Evolutionary conservation across 92 coral and sea anemone species (phyloP).

Genomic region (Zoanthus sansibaricus): DNA sequence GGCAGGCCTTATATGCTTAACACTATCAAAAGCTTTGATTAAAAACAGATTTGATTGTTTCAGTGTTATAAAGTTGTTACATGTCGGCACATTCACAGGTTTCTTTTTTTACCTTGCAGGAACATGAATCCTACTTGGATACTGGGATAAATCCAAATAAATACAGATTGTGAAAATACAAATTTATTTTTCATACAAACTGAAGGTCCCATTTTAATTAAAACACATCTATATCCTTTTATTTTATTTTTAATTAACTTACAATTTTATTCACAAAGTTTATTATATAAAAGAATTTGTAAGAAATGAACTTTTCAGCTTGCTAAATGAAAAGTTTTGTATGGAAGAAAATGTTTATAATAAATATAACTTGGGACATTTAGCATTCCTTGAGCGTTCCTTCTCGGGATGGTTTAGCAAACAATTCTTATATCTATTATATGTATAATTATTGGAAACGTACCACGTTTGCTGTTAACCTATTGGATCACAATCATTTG

Average conservation of each 20-base stretch:
- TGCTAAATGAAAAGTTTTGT: constrained; percentile 21
- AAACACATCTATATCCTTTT: constrained; percentile 44
- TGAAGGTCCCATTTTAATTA: constrained; percentile 41
- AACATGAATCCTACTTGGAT: constrained; percentile 49
- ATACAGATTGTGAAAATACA: constrained; percentile 75
- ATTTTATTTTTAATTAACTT: constrained; percentile 51
- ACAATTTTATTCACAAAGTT: constrained; percentile 50
- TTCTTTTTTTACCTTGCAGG: constrained; percentile 52
- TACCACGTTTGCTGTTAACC: too few relatives aligned
- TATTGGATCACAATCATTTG: too few relatives aligned
- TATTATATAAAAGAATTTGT: constrained; percentile 62
- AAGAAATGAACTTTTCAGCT: constrained; percentile 34
- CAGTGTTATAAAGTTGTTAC: not conserved
- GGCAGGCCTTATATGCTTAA: too few relatives aligned
- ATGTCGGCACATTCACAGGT: not conserved
- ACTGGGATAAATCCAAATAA: constrained; percentile 42
- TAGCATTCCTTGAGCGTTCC: not conserved
- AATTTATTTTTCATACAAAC: constrained; percentile 85
- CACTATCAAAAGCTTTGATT: too few relatives aligned
- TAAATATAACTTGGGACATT: not conserved
- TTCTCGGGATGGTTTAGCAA: not conserved
- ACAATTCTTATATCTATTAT: not conserved
- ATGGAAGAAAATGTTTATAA: constrained; percentile 28
- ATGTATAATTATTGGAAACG: too few relatives aligned
- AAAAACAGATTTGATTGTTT: too few relatives aligned